phyloP scores from a whole-genome alignment of 1,140 invertebrate species.

The Trichogramma pretiosum region DNA sequence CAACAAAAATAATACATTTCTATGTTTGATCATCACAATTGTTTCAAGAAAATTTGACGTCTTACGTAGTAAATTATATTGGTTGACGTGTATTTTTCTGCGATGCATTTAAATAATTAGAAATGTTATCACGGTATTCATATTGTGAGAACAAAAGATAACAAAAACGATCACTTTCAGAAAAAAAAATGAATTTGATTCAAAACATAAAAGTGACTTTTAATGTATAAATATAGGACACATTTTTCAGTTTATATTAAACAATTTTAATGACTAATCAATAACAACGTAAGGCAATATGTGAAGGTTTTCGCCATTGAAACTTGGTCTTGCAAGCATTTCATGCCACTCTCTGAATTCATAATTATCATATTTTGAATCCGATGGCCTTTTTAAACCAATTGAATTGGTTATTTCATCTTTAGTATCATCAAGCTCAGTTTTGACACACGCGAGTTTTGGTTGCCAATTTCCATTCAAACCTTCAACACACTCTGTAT shows the following conservation, averaged over 20 bases:
- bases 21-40: conserved; percentile 20
- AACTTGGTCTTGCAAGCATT: conserved; percentile 58
- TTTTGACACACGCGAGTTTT: conserved; percentile 22
- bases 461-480: conserved; percentile 42
- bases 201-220: conserved; percentile 10
- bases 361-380: conserved; percentile 32
- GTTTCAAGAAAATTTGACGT: conserved; percentile 18
- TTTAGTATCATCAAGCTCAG: conserved; percentile 21
- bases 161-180: conserved; percentile 15
- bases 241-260: conserved; percentile 14
- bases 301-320: conserved; percentile 63
- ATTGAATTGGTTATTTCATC: conserved; percentile 17
- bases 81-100: no score
- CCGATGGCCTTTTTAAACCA: conserved; percentile 22
- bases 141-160: no score
- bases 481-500: conserved; percentile 35
- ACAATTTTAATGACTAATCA: conserved; percentile 53
- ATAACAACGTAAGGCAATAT: conserved; percentile 89
- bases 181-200: conserved; percentile 16
- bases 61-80: no score
- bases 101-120: no score
- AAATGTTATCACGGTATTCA: conserved; percentile 17
- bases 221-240: conserved; percentile 10
- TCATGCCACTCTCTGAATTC: conserved; percentile 78
- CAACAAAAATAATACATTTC: conserved; percentile 20